Percentiles rank a stretch among this genome's conserved stretches.
These are phyloP conservation scores for Eupeodes corollae DNA, from an alignment of 1,140 invertebrate species.

Conservation along the genomic window DNA sequence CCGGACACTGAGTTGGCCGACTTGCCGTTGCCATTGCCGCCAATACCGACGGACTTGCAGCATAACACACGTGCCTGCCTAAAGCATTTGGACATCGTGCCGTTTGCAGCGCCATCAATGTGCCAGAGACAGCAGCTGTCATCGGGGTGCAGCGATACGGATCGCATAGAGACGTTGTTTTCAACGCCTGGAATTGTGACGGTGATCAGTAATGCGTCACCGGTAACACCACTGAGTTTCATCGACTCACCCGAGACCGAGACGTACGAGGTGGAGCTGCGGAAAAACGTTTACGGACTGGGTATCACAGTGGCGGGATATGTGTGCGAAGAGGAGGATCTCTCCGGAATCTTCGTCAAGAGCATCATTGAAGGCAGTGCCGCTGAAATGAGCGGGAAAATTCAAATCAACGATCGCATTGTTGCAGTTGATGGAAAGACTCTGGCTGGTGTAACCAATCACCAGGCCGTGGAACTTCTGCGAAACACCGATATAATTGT, in stretches of 20 bases:
- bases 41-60: constrained; percentile 17
- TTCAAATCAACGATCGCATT: constrained; percentile 86
- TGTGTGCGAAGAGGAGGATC: constrained; percentile 67
- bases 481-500: constrained; percentile 74
- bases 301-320: constrained; percentile 57
- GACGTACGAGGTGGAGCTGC: constrained; percentile 47
- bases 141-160: constrained; percentile 5
- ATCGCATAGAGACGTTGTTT: not conserved
- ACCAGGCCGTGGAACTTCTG: constrained; percentile 77
- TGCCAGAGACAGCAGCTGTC: constrained; percentile 4
- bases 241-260: constrained; percentile 43
- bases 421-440: constrained; percentile 73
- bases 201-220: constrained; percentile 4
- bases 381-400: constrained; percentile 75
- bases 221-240: constrained; percentile 21
- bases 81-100: constrained; percentile 29
- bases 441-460: constrained; percentile 74
- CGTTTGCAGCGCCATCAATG: constrained; percentile 12
- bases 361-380: constrained; percentile 86
- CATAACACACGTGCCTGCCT: constrained; percentile 15
- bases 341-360: constrained; percentile 87
- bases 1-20: constrained; percentile 28
- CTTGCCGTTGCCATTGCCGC: constrained; percentile 31
- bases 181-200: not conserved
- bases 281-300: constrained; percentile 54